Evolutionary conservation across 1,140 invertebrate genomes (phyloP), one percentile per base, ranked within the genome.

Genomic region (Propsilocerus akamusi): DNA sequence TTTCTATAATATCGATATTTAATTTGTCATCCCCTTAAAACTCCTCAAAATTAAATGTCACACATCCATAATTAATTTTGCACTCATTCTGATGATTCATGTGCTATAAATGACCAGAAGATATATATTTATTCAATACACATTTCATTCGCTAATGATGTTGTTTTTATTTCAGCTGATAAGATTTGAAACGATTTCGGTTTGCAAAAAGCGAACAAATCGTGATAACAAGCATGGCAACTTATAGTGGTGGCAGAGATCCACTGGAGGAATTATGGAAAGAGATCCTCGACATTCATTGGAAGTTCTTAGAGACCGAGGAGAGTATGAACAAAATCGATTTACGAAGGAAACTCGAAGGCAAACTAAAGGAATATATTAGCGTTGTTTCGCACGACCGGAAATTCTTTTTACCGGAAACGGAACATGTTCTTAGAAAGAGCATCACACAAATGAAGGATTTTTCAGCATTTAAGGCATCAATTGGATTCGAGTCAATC

Each of bases 391-490:
- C 79, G n/a, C 81, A 86, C 59, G 75, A 80, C 55, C 75, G 76
- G 52, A 90, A 89, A 65, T 91, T 87, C 61, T 72, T 74, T 37
- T 75, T 84, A 57, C 70, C 71, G 50, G 78, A 82, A 64, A 86
- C 84, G 0, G 73, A 71, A 47, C 74, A 80, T 52, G 80, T 89
- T 26, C 72, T 90, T 48, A 76, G 81, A 26, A 72, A 72, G 23
- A 86, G 83, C 12, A 73, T 84, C 26, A 73, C 73, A 12, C 73
- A 73, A 22, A 68, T 80, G 46, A 62, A 72, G 11, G 75, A 81
- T 53, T 93, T 88, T 59, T 87, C 79, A 64, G 83, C 82, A 10
- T 84, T 84, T 57, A 74, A 80, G 54, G 83, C 84, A 12, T 77
- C 80, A 5, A 72, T 78, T 41, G 87, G 86, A 11, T 93, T 87